Conservation (phyloP, 2,797 vertebrate species). For the Macropodus opercularis region DNA sequence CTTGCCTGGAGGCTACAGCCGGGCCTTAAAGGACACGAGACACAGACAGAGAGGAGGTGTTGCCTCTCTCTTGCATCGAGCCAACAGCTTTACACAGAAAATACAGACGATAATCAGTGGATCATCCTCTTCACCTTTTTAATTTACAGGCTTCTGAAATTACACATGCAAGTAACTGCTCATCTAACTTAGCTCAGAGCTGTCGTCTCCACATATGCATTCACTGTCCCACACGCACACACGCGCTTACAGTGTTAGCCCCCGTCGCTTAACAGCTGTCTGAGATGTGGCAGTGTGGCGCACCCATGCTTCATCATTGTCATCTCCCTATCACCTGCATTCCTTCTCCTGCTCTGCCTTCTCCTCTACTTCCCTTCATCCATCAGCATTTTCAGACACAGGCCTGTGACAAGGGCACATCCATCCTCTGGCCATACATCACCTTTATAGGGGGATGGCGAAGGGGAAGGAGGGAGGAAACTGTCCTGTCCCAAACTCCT, state of each 20-base stretch:
- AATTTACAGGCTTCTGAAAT: constrained; percentile 20
- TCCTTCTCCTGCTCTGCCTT: constrained; percentile 68
- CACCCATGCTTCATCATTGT: constrained; percentile 76
- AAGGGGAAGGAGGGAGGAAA: background rate
- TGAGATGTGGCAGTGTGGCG: constrained; percentile 57
- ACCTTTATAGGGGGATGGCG: constrained; percentile 64
- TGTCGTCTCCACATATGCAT: constrained; percentile 24
- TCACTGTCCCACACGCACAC: constrained; percentile 27
- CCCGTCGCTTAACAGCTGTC: constrained; percentile 80
- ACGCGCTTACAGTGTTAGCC: constrained; percentile 33
- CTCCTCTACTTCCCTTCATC: constrained; percentile 72
- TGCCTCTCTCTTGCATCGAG: constrained; percentile 30
- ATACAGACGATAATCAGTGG: background rate
- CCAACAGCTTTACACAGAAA: constrained; percentile 33
- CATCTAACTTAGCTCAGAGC: background rate
- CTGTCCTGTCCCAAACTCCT: constrained; percentile 73
- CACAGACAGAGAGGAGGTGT: constrained; percentile 42
- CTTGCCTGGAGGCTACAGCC: constrained; percentile 66
- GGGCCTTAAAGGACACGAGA: constrained; percentile 68
- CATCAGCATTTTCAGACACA: constrained; percentile 78
- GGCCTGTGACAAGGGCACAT: constrained; percentile 83
- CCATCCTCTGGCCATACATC: constrained; percentile 78
- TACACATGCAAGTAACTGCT: constrained; percentile 1
- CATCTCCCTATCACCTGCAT: constrained; percentile 83
- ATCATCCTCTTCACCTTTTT: constrained; percentile 18